Evolutionary conservation across 2,888 invertebrate species (phyloP).

Genomic region (Periphyllus acericola): DNA sequence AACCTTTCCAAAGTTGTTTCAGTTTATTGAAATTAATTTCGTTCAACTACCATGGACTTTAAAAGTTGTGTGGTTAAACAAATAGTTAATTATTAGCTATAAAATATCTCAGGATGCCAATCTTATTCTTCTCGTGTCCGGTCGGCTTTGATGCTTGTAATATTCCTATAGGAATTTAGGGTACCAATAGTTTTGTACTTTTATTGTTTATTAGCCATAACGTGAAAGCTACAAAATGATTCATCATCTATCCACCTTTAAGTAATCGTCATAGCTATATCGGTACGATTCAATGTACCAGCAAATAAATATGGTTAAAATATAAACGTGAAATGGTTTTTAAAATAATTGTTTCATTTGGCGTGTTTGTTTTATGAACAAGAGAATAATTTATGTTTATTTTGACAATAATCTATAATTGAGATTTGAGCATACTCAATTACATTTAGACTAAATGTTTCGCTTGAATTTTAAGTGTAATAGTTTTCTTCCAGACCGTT

Average conservation of each 20-base stretch:
- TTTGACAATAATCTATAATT: slow-evolving; percentile 24
- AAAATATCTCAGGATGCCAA: no score
- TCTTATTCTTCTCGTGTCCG: no score
- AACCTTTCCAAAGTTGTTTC: background rate
- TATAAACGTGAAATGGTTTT: background rate
- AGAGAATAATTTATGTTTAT: slow-evolving; percentile 14
- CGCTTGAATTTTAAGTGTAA: background rate
- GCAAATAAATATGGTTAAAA: background rate
- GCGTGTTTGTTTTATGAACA: background rate
- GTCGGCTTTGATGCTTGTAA: no score
- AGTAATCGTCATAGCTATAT: background rate
- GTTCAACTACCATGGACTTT: no score
- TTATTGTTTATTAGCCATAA: background rate
- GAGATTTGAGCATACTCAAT: slow-evolving; percentile 23
- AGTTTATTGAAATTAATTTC: background rate
- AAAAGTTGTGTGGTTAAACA: no score
- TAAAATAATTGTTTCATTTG: background rate
- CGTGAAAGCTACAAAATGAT: background rate
- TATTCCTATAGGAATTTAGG: no score
- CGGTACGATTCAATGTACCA: background rate
- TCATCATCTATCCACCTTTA: background rate
- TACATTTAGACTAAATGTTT: slow-evolving; percentile 26
- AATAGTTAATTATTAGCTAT: no score
- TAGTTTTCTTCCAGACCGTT: slow-evolving; percentile 42
- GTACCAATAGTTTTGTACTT: no score